A percentile compares a stretch with the other conserved stretches of the same genome.
Conservation (phyloP, 1,140 invertebrate species). For the Zelostemma sp. region DNA sequence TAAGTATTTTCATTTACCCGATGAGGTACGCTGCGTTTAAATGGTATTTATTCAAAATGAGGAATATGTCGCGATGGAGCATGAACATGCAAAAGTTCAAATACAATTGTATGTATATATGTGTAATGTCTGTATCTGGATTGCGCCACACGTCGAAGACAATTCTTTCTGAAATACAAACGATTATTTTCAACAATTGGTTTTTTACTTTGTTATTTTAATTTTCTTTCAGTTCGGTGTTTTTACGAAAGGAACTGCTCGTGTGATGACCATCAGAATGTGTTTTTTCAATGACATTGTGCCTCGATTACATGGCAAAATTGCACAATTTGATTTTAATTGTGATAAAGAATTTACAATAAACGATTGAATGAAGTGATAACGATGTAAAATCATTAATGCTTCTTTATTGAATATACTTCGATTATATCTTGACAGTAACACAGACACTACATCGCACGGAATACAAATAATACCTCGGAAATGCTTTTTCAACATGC, state of each 20-base stretch:
- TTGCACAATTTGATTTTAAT: too few species aligned
- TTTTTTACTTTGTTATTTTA: neutral
- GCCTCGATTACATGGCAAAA: too few species aligned
- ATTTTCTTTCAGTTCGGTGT: neutral
- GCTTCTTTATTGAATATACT: conserved; percentile 2
- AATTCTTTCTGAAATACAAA: conserved; percentile 1
- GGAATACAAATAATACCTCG: neutral
- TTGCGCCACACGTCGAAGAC: neutral
- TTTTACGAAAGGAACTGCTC: too few species aligned
- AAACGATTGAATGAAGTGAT: too few species aligned
- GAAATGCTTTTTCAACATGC: neutral
- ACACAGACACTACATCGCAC: conserved; percentile 6
- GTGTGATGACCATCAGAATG: too few species aligned
- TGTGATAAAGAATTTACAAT: too few species aligned
- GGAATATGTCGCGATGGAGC: neutral
- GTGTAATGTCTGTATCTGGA: neutral
- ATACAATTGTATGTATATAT: neutral
- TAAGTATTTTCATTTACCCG: neutral
- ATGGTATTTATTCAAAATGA: neutral
- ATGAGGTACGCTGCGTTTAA: neutral
- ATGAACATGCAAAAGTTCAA: neutral
- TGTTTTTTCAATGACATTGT: too few species aligned
- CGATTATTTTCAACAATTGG: neutral
- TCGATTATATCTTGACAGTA: conserved; percentile 1
- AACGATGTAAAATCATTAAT: neutral